Conservation (phyloP, 2,113 vertebrate genomes). For the Morone chrysops region DNA sequence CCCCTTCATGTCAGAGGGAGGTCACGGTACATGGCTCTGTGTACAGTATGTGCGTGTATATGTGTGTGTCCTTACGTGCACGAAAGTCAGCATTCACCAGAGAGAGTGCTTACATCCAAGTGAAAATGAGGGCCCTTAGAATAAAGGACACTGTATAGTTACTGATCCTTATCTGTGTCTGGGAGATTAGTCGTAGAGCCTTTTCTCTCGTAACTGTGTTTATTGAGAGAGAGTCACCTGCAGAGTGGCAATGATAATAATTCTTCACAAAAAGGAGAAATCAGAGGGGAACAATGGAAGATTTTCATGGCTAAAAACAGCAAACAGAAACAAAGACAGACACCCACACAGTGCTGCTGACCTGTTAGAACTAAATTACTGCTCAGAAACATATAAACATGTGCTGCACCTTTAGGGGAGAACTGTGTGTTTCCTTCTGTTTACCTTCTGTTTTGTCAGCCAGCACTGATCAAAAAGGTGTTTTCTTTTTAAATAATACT, state of each 20-base stretch:
- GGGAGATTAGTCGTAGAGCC: slow-evolving; percentile 8
- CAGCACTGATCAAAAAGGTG: not conserved
- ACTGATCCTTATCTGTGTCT: slow-evolving; percentile 56
- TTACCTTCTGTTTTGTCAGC: not conserved
- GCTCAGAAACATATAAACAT: not conserved
- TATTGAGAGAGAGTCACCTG: slow-evolving; percentile 17
- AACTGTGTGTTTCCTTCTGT: not conserved
- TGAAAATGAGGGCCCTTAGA: slow-evolving; percentile 42
- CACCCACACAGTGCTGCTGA: not conserved
- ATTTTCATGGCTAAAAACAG: not conserved
- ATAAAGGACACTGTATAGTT: slow-evolving; percentile 40
- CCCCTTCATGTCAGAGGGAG: slow-evolving; percentile 58
- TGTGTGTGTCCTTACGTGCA: not conserved
- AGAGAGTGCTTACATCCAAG: slow-evolving; percentile 7
- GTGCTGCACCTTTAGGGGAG: not conserved
- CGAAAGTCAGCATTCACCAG: slow-evolving; percentile 2
- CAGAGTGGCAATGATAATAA: not conserved
- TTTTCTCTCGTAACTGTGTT: slow-evolving; percentile 18
- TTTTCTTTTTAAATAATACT: slow-evolving; percentile 14
- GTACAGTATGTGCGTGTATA: not conserved
- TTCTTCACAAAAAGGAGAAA: not conserved
- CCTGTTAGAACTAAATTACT: not conserved
- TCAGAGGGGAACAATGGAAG: not conserved
- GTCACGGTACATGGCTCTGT: slow-evolving; percentile 33
- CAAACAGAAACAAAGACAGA: not conserved